Evolutionary conservation across 2,797 vertebrate species (phyloP).

Genomic region (Tarsius wallacei): DNA sequence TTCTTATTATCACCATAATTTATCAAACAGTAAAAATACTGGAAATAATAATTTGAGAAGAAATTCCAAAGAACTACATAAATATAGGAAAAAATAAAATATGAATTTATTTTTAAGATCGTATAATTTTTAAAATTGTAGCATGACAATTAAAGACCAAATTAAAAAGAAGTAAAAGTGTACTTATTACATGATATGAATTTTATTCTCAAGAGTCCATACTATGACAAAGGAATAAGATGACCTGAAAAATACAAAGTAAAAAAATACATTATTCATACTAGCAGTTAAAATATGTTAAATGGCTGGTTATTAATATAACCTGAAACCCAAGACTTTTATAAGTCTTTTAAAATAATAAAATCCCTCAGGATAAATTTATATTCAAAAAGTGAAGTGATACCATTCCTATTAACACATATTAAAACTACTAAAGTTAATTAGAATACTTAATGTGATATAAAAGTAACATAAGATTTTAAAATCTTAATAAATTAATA

Average conservation of each 20-base stretch:
- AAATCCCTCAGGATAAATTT: not conserved
- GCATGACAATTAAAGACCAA: not conserved
- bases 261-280: not conserved
- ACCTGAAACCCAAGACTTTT: not conserved
- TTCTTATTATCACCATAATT: not conserved
- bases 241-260: slow-evolving; percentile 33
- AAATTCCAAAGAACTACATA: not conserved
- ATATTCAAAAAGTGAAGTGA: not conserved
- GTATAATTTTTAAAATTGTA: not conserved
- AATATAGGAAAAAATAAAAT: not conserved
- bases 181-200: not conserved
- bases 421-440: slow-evolving; percentile 42
- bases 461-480: slow-evolving; percentile 17
- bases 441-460: slow-evolving; percentile 4
- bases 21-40: not conserved
- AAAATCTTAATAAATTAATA: not conserved
- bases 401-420: not conserved
- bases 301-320: not conserved
- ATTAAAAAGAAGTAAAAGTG: slow-evolving; percentile 14
- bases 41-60: slow-evolving; percentile 11
- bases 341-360: not conserved
- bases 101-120: not conserved
- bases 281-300: slow-evolving; percentile 38
- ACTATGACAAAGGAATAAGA: not conserved
- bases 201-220: not conserved